Base-by-base conservation (phyloP, 2,113 vertebrate species). In the Tachysurus vachellii region DNA sequence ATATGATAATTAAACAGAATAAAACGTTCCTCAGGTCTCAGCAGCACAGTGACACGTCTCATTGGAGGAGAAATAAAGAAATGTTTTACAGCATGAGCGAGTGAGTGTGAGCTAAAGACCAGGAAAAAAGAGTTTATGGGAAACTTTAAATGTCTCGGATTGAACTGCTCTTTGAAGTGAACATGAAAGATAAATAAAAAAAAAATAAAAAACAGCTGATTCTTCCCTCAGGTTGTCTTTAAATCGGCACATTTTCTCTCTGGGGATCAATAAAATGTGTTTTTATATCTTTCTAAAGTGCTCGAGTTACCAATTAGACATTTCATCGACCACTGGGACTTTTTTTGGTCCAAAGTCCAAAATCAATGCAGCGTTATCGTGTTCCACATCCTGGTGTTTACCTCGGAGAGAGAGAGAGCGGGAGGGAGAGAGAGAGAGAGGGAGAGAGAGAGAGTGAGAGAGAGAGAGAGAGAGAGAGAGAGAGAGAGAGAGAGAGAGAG, bases 161-260 rank as follows among this genome's bases (percentile, higher is more conserved):
- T 61, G 42, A 44, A 81, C 19, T 42, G 6, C 42, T 44, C 36
- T 81, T 61, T 81, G 56, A 81, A 81, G 79, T 81, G 31, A 61
- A 81, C 31, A 42, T 81, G 56, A 81, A 81, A 80, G 79, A 80
- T 42, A 16, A 56, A 79, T n/a, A 47, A 47, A 44, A 73, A 23
- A 53, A 54, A 28, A 77, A 54, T 28, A 4, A 77, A 28, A 79
- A 7, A 28, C 50, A 19, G 26, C 14, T 13, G 0, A 8, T 28
- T 17, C 31, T 31, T 8, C 28, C 77, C 28, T 1, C 17, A 57
- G 54, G n/a, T 57, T 54, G 36, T 80, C 77, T 54, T 56, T 19
- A 80, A 80, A 80, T 42, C 77, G 50, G 13, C 17, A 7, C 19
- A 57, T 23, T 81, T 80, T 59, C 19, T 59, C 79, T 19, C 79